Conservation (phyloP, 2,888 invertebrate species). For the Pyrocoelia pectoralis region DNA sequence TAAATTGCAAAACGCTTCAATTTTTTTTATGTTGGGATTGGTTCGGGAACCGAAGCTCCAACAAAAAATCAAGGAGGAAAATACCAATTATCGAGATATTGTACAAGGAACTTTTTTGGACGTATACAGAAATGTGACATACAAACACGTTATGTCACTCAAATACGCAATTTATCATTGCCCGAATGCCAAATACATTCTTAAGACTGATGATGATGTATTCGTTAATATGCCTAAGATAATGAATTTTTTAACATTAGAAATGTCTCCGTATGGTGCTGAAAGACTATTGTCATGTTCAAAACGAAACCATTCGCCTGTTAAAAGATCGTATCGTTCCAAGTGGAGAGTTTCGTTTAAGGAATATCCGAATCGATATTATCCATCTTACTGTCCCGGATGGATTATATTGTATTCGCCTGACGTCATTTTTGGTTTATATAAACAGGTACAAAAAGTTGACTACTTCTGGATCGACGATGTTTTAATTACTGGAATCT, state of each 20-base stretch:
- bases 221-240: constrained; percentile 74
- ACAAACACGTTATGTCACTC: constrained; percentile 83
- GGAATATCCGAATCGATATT: constrained; percentile 70
- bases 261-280: constrained; percentile 68
- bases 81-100: constrained; percentile 68
- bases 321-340: constrained; percentile 70
- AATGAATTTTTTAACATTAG: constrained; percentile 65
- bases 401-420: constrained; percentile 68
- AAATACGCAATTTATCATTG: constrained; percentile 81
- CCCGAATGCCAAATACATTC: constrained; percentile 67
- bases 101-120: constrained; percentile 81
- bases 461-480: constrained; percentile 80
- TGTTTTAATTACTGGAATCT: constrained; percentile 72
- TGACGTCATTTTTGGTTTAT: constrained; percentile 64
- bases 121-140: constrained; percentile 82
- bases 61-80: constrained; percentile 62
- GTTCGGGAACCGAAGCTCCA: constrained; percentile 56
- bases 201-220: constrained; percentile 83
- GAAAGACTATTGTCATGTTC: constrained; percentile 71
- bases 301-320: constrained; percentile 58
- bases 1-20: constrained; percentile 62
- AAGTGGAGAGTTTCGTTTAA: constrained; percentile 79
- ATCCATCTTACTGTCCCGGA: constrained; percentile 81
- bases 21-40: constrained; percentile 74
- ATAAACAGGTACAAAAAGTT: constrained; percentile 64